These are phyloP conservation scores for Anser cygnoides DNA, from an alignment of 2,113 vertebrate genomes.

Conservation along the genomic window DNA sequence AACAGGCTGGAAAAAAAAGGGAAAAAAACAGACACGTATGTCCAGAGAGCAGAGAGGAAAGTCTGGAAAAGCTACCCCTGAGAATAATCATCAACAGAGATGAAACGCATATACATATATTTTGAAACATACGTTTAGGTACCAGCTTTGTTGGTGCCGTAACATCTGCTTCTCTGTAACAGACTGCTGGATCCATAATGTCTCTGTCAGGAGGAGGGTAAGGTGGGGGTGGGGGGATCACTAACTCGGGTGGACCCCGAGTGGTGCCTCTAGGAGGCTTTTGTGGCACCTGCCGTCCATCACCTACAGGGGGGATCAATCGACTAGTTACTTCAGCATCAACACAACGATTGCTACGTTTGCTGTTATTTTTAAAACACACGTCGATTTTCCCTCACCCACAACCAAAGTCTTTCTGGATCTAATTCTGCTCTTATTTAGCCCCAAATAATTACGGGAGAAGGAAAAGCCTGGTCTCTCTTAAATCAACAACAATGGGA, in stretches of 20 bases:
- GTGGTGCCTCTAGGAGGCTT: slow-evolving; percentile 80
- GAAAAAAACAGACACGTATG: neutral
- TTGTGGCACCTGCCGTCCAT: slow-evolving; percentile 79
- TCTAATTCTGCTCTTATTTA: neutral
- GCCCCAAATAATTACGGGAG: neutral
- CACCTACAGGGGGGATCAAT: slow-evolving; percentile 81
- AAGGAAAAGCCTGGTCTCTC: neutral
- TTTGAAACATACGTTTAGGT: slow-evolving; percentile 81
- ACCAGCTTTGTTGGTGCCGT: slow-evolving; percentile 70
- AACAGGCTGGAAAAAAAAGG: neutral
- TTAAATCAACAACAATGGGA: neutral
- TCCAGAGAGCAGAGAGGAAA: slow-evolving; percentile 54
- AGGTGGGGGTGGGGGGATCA: slow-evolving; percentile 82
- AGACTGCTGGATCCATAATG: slow-evolving; percentile 60
- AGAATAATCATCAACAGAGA: slow-evolving; percentile 3
- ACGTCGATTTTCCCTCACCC: neutral
- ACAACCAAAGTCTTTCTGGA: neutral
- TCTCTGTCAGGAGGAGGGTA: slow-evolving; percentile 79
- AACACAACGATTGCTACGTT: neutral
- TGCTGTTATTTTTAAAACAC: neutral
- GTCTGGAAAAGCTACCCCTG: slow-evolving; percentile 59
- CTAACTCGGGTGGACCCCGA: slow-evolving; percentile 78
- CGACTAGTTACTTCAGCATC: slow-evolving; percentile 59
- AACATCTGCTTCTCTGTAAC: slow-evolving; percentile 72
- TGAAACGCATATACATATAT: slow-evolving; percentile 8